phyloP scores from a whole-genome alignment of 2,888 invertebrate species.

The Malachius bipustulatus region DNA sequence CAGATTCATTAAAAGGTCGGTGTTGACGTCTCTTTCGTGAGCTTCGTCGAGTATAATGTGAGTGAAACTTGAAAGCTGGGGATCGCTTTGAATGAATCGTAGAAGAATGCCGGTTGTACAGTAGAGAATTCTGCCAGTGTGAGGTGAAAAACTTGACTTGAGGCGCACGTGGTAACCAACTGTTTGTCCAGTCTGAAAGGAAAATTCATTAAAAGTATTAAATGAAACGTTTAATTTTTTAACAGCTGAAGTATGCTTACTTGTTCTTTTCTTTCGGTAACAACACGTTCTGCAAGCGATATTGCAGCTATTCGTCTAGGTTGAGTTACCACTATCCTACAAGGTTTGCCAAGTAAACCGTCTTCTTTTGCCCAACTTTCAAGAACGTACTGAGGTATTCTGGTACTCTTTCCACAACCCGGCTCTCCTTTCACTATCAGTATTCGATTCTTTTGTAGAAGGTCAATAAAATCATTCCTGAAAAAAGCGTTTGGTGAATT shows the following conservation, averaged over 20 bases:
- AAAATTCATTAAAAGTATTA: conserved; percentile 7
- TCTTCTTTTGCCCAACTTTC: conserved; percentile 37
- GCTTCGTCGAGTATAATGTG: conserved; percentile 65
- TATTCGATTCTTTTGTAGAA: conserved; percentile 41
- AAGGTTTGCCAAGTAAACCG: conserved; percentile 34
- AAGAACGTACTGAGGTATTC: conserved; percentile 51
- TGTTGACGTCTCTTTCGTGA: conserved; percentile 58
- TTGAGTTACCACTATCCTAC: conserved; percentile 51
- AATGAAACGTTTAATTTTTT: background rate
- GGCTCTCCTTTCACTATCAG: conserved; percentile 56
- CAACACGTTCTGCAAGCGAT: conserved; percentile 52
- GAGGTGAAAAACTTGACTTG: conserved; percentile 40
- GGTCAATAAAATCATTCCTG: conserved; percentile 41
- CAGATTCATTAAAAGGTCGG: conserved; percentile 50
- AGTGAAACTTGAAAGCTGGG: conserved; percentile 43
- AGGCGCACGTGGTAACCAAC: conserved; percentile 58
- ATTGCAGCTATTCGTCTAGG: conserved; percentile 59
- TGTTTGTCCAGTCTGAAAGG: conserved; percentile 45
- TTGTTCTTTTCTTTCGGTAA: conserved; percentile 48
- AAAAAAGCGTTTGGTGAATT: conserved; percentile 11
- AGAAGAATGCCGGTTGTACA: conserved; percentile 52
- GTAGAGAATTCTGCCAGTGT: conserved; percentile 49
- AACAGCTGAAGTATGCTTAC: conserved; percentile 33
- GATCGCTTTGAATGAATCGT: conserved; percentile 36
- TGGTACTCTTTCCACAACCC: conserved; percentile 64